Base-by-base conservation (phyloP, 2,888 invertebrate genomes). In the Heteropelma amictum region DNA sequence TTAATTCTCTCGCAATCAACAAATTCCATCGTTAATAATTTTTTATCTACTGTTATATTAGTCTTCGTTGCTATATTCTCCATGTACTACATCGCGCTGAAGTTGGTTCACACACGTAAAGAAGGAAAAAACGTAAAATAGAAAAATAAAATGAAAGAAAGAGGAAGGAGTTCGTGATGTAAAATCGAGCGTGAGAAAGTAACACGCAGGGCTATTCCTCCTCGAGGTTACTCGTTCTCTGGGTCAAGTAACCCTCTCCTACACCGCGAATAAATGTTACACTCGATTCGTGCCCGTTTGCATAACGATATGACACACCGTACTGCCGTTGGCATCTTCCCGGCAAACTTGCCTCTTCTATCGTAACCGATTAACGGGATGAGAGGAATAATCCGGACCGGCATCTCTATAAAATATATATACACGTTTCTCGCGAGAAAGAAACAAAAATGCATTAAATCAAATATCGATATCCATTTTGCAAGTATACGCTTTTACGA, bases 171-270 rank as follows among this genome's bases (percentile, higher is more conserved):
- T 30, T 76, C 42, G 69, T 49, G 51, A 40, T 45, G 47, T 53
- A 76, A 75, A 80, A 82, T 80, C 60, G 74, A 78, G 74, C 77
- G 80, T 79, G 77, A 73, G 77, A 80, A 77, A 70, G 47, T 38
- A 49, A 63, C 42, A 72, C 54, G 51, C 61, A 56, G 60, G 58
- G 14, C 12, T 61, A 10, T 12, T 26, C 17, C 17, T 67, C 68
- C 67, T 58, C 75, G 56, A 65, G 75, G 73, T 77, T 58, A 75
- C 73, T 77, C 65, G 73, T 61, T 71, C 63, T 76, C 65, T 70
- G 64, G 76, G 79, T 78, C 72, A 78, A 79, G 76, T 72, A 77
- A 64, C 78, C 76, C 72, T 49, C 70, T 45, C 38, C 47, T 40
- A 42, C 58, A 35, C 47, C 12, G 49, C 51, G 54, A 38, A 64